Conservation (phyloP, 2,113 vertebrate genomes). For the Aspidoscelis tigris region DNA sequence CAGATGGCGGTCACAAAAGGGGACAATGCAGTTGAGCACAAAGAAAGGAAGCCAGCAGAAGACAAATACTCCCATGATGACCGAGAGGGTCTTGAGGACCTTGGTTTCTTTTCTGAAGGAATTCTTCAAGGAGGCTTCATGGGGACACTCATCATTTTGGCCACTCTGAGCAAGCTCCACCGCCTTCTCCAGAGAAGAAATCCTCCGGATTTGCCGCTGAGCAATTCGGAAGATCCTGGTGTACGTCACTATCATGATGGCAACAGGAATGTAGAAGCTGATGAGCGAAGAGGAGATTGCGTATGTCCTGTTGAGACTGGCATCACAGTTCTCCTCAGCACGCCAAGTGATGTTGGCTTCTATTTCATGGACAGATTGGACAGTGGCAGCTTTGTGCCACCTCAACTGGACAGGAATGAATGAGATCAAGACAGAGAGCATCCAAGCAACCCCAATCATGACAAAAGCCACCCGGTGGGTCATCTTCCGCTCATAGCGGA, state of each 20-base stretch:
- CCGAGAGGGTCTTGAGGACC: constrained; percentile 81
- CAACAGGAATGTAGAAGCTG: constrained; percentile 79
- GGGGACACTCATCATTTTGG: constrained; percentile 44
- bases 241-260: constrained; percentile 83
- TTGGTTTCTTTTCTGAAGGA: constrained; percentile 86
- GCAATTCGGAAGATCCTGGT: constrained; percentile 79
- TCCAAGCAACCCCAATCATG: constrained; percentile 78
- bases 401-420: constrained; percentile 83
- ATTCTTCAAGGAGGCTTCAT: constrained; percentile 64
- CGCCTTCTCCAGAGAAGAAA: constrained; percentile 76
- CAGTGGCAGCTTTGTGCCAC: constrained; percentile 75
- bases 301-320: constrained; percentile 80
- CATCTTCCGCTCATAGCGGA: constrained; percentile 79
- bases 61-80: constrained; percentile 85
- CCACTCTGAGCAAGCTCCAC: constrained; percentile 56
- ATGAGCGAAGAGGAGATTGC: constrained; percentile 79
- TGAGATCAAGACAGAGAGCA: constrained; percentile 82
- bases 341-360: not conserved
- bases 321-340: constrained; percentile 70
- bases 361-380: not conserved
- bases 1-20: constrained; percentile 70
- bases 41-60: constrained; percentile 88
- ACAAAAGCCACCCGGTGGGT: constrained; percentile 73
- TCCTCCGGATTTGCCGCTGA: constrained; percentile 80
- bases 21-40: constrained; percentile 82